Conservation (phyloP, 2,113 vertebrate genomes). For the Hippocampus guttulatus region DNA sequence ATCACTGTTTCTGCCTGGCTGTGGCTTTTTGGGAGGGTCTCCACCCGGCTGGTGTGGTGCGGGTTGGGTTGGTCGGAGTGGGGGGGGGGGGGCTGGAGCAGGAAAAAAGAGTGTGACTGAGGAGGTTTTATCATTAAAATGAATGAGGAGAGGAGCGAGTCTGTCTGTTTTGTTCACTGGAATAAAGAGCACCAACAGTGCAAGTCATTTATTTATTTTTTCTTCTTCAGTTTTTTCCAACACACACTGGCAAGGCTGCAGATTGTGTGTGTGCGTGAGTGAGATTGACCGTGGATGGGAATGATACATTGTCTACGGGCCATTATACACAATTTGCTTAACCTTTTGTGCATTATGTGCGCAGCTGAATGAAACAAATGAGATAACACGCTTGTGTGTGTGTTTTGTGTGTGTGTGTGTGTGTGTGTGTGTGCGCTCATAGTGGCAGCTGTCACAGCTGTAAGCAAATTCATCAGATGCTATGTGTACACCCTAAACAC, state of each 20-base stretch:
- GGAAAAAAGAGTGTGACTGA: conserved; percentile 38
- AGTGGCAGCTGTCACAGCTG: conserved; percentile 54
- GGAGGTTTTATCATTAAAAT: conserved; percentile 63
- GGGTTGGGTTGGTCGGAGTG: conserved; percentile 6
- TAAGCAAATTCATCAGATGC: conserved; percentile 52
- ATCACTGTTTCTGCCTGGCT: conserved; percentile 77
- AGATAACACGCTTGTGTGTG: conserved; percentile 30
- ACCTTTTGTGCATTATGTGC: conserved; percentile 66
- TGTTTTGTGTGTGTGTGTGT: conserved; percentile 10
- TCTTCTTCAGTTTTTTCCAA: neutral
- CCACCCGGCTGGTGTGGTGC: conserved; percentile 48
- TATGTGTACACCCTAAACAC: neutral
- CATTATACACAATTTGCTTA: conserved; percentile 73
- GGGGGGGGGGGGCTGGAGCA: conserved; percentile 16
- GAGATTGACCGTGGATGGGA: conserved; percentile 27
- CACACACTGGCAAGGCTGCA: conserved; percentile 12
- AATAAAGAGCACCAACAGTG: conserved; percentile 61
- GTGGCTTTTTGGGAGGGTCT: conserved; percentile 52
- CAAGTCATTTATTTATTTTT: conserved; percentile 36
- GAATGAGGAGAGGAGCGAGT: conserved; percentile 48
- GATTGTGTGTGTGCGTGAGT: conserved; percentile 28
- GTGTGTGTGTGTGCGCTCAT: conserved; percentile 5
- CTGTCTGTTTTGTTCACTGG: conserved; percentile 52
- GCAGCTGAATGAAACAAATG: conserved; percentile 70
- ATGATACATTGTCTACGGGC: conserved; percentile 59